Base-by-base conservation (phyloP, 1,140 invertebrate species). In the Halesus radiatus region DNA sequence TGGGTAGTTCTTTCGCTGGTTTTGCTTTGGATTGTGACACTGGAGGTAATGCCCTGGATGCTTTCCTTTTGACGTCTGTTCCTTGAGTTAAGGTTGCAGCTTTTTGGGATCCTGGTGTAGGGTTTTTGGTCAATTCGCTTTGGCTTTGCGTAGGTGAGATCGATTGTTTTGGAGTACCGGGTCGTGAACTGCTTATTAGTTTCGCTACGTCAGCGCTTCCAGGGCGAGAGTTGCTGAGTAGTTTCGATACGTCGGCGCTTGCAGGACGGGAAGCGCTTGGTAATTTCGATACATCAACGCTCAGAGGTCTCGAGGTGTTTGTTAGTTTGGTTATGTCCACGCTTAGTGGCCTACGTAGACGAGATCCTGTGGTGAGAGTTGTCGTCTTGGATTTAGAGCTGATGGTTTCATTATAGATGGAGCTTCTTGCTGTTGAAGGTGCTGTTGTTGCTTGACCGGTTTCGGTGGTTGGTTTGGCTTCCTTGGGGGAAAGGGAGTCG, bases 321-420 rank as follows among this genome's bases (percentile, higher is more conserved):
- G 22, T 50, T 23, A 52, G 23, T 76, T 74, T 78, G n/a, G 68
- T 13, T 77, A 26, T 18, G 15, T 64, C 60, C 37, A 16, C 68
- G 66, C 52, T 74, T 64, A 73, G 22, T 4, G 58, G 58, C 13
- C 32, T 75, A 3, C 29, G 58, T n/a, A 76, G 58, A n/a, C 76
- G 60, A 8, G 37, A 20, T 52, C 18, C 50, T 58, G 60, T 22
- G 29, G n/a, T 45, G 26, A 22, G 18, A 32, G 37, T 62, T 62
- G 56, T 20, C 3, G 56, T 45, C 58, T 80, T 82, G 0, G 81
- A 83, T 52, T 80, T 80, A 15, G 78, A 80, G 37, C 78, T 80
- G 22, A 83, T 78, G n/a, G 81, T 83, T 18, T 32, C 70, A 60
- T 78, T 83, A 23, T 78, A 78, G 4, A 78, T 45, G n/a, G 62